These are phyloP conservation scores for Psittacula cyanocephala DNA, from an alignment of 2,113 vertebrate genomes.

Conservation along the genomic window DNA sequence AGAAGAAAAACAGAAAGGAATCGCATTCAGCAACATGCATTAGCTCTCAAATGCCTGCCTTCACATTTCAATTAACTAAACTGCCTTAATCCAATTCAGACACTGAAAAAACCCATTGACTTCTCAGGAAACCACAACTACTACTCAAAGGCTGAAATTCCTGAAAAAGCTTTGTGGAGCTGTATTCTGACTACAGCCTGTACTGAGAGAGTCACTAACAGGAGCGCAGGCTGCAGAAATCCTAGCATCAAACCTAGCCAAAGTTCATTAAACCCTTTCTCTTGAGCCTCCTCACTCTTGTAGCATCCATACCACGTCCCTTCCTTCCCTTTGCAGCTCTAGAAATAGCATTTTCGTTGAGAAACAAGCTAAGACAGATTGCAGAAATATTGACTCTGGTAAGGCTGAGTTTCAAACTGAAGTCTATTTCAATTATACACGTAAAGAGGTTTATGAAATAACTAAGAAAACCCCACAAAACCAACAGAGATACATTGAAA, in stretches of 20 bases:
- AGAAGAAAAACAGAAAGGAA: neutral
- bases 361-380: neutral
- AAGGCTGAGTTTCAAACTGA: neutral
- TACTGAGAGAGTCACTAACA: rapidly evolving
- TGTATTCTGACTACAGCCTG: neutral
- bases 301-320: rapidly evolving
- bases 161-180: neutral
- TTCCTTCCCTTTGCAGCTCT: neutral
- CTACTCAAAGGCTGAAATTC: neutral
- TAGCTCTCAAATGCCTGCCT: neutral
- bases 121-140: neutral
- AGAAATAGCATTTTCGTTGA: neutral
- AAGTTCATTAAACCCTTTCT: neutral
- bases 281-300: neutral
- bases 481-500: neutral
- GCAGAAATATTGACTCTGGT: neutral
- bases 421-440: conserved; percentile 32
- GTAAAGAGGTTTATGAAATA: conserved; percentile 6
- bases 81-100: neutral
- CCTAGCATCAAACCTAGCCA: neutral
- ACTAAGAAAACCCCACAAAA: neutral
- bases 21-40: neutral
- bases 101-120: neutral
- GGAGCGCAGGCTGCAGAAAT: neutral
- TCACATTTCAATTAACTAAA: conserved; percentile 7